A percentile compares a stretch with the other conserved stretches of the same genome.
Conservation (phyloP, 2,113 vertebrate species). For the Cyprinus carpio region DNA sequence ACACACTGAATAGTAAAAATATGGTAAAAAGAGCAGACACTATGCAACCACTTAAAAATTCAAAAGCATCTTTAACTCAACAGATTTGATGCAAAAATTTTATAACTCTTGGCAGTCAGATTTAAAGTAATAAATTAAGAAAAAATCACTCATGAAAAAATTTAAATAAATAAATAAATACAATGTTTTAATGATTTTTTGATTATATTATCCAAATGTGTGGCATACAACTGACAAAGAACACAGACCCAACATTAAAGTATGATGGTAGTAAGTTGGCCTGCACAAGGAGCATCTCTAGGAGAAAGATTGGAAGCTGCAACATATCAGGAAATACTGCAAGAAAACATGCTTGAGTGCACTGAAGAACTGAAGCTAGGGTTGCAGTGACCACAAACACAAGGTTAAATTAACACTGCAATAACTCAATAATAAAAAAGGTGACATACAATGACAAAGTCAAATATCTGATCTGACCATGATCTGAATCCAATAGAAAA, state of each 20-base stretch:
- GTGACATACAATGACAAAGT: neutral
- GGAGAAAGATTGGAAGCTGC: too few species aligned
- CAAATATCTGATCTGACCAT: neutral
- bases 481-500: neutral
- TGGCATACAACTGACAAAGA: too few species aligned
- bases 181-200: neutral
- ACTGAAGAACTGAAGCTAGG: too few species aligned
- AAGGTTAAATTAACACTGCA: neutral
- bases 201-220: too few species aligned
- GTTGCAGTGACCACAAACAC: neutral
- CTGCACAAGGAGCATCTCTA: neutral
- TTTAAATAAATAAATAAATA: too few species aligned
- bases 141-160: too few species aligned
- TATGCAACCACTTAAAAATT: neutral
- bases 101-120: too few species aligned
- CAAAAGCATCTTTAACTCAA: neutral
- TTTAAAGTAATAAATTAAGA: too few species aligned
- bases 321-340: too few species aligned
- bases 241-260: too few species aligned
- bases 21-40: neutral
- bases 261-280: neutral
- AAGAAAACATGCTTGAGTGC: too few species aligned
- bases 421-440: neutral
- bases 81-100: too few species aligned
- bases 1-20: neutral